Percentiles rank a stretch among this genome's conserved stretches.
phyloP scores from a whole-genome alignment of 1,140 invertebrate genomes.

The Microplitis demolitor region DNA sequence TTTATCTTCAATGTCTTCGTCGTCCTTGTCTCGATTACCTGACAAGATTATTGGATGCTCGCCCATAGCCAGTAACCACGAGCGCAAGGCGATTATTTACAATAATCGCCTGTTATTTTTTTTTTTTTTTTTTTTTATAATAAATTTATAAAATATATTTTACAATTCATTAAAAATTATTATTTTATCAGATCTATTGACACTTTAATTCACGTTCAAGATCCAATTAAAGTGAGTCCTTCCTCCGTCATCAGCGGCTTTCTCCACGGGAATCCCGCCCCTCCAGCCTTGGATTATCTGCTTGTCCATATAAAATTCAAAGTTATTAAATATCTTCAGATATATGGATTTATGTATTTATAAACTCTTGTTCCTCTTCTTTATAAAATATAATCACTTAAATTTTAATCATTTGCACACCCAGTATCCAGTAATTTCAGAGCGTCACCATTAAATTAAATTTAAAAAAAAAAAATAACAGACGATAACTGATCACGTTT shows the following conservation, averaged over 20 bases:
- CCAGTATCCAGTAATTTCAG: too few species aligned
- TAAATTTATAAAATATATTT: neutral
- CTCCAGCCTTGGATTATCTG: conserved; percentile 9
- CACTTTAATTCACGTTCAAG: neutral
- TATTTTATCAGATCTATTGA: neutral
- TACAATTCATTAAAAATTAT: too few species aligned
- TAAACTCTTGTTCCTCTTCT: neutral
- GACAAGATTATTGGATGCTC: conserved; percentile 46
- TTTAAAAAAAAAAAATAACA: too few species aligned
- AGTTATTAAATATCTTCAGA: neutral
- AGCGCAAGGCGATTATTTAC: conserved; percentile 23
- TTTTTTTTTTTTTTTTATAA: neutral
- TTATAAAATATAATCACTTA: too few species aligned
- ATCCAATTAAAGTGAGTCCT: neutral
- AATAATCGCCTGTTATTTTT: conserved; percentile 21
- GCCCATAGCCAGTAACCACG: conserved; percentile 49
- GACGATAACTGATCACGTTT: too few species aligned
- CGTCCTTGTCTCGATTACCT: conserved; percentile 23
- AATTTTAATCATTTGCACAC: too few species aligned
- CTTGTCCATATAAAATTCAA: conserved; percentile 15
- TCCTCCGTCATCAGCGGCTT: conserved; percentile 12
- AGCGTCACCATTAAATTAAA: too few species aligned
- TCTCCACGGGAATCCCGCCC: conserved; percentile 26
- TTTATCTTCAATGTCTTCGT: neutral
- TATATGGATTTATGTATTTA: neutral